These are phyloP conservation scores for Albula glossodonta DNA, from an alignment of 2,113 vertebrate genomes.

Conservation along the genomic window DNA sequence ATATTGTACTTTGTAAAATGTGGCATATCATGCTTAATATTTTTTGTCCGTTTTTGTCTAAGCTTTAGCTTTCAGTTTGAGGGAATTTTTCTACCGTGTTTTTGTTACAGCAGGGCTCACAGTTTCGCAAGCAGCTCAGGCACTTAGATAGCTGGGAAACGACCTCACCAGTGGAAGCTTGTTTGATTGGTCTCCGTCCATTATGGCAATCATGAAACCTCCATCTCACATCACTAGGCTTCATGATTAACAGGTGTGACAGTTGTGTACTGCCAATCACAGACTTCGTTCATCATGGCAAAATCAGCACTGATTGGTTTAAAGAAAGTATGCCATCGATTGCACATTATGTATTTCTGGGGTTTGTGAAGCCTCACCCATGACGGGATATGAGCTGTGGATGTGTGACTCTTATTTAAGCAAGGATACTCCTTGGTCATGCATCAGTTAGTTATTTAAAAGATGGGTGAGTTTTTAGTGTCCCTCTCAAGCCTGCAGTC, in stretches of 20 bases:
- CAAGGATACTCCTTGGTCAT: background rate
- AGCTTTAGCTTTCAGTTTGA: slow-evolving; percentile 53
- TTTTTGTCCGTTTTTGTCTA: background rate
- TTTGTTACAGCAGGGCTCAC: background rate
- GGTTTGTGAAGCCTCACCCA: background rate
- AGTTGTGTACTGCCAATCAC: background rate
- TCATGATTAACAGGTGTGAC: background rate
- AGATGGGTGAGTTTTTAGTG: background rate
- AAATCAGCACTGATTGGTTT: background rate
- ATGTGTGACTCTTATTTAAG: background rate
- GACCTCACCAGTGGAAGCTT: background rate
- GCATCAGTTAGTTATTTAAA: background rate
- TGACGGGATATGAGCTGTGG: background rate
- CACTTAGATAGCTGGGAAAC: background rate
- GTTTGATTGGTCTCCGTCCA: background rate
- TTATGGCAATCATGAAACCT: too few species aligned
- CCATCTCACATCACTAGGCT: background rate
- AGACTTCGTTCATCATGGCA: background rate
- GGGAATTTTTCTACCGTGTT: slow-evolving; percentile 49
- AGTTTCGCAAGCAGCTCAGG: background rate
- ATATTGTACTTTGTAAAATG: slow-evolving; percentile 22
- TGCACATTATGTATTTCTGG: background rate
- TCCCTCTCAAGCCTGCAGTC: background rate
- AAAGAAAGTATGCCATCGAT: background rate
- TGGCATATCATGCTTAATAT: background rate